Percentiles rank a stretch among this genome's conserved stretches.
Evolutionary conservation across 2,797 vertebrate species (phyloP).

Genomic region (Orestias chungarensis): DNA sequence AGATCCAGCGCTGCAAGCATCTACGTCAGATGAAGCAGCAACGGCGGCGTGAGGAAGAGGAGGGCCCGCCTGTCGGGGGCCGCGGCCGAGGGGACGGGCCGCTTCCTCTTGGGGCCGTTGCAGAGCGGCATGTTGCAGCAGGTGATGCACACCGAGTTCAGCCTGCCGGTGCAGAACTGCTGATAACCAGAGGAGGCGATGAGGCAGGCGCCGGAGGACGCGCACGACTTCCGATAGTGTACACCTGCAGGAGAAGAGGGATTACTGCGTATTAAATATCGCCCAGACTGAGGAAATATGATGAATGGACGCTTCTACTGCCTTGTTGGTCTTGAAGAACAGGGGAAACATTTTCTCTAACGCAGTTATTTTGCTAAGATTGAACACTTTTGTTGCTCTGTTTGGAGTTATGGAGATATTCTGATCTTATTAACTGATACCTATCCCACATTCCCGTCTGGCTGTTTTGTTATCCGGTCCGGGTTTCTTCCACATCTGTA

Average conservation of each 20-base stretch:
- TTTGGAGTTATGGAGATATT: slow-evolving; percentile 24
- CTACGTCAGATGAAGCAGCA: slow-evolving; percentile 50
- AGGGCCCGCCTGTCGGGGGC: not conserved
- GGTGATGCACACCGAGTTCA: slow-evolving; percentile 97
- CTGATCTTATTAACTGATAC: slow-evolving; percentile 45
- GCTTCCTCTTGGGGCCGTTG: slow-evolving; percentile 90
- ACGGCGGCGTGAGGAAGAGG: slow-evolving; percentile 31
- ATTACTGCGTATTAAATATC: not conserved
- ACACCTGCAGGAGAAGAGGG: slow-evolving; percentile 77
- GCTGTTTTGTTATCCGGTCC: slow-evolving; percentile 14
- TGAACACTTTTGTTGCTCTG: slow-evolving; percentile 25
- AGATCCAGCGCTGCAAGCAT: not conserved
- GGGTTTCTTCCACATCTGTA: not conserved
- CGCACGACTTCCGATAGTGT: slow-evolving; percentile 96
- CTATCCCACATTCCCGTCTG: slow-evolving; percentile 19
- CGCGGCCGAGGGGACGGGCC: slow-evolving; percentile 69
- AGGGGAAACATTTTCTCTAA: not conserved
- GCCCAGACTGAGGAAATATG: not conserved
- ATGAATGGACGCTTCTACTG: not conserved
- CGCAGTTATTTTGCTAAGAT: slow-evolving; percentile 38
- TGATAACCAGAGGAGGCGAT: slow-evolving; percentile 97
- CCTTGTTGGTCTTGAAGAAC: too few relatives aligned
- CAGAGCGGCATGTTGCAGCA: slow-evolving; percentile 97
- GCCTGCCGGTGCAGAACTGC: slow-evolving; percentile 94
- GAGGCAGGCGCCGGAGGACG: slow-evolving; percentile 92